phyloP scores from a whole-genome alignment of 2,888 invertebrate genomes.

The Trissonchulus sp. region DNA sequence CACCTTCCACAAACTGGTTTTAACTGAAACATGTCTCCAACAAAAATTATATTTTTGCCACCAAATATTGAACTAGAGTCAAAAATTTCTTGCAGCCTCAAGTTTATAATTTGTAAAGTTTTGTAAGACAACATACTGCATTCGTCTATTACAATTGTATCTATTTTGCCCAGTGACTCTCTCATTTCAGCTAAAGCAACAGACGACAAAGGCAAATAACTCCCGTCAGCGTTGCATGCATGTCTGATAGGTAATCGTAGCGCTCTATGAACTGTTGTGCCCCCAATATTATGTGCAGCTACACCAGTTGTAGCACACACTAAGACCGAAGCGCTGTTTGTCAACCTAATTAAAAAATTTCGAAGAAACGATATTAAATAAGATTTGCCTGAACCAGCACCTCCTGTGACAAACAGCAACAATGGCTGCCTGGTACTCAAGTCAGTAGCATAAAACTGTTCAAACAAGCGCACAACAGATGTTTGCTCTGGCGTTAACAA shows the following conservation, averaged over 20 bases:
- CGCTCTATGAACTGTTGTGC: background rate
- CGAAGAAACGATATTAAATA: background rate
- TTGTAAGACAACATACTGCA: constrained; percentile 16
- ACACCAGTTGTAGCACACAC: constrained; percentile 9
- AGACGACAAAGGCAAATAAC: background rate
- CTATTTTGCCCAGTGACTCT: background rate
- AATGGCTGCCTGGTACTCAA: no score
- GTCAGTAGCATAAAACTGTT: no score
- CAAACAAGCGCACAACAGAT: no score
- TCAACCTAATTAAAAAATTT: background rate
- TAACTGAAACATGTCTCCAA: constrained; percentile 16
- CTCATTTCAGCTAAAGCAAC: background rate
- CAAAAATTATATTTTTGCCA: background rate
- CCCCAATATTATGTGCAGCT: background rate
- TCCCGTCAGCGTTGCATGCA: background rate
- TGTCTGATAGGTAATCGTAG: constrained; percentile 3
- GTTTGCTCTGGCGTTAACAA: no score
- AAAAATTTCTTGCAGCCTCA: constrained; percentile 18
- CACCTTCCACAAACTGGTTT: constrained; percentile 9
- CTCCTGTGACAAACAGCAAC: constrained; percentile 12
- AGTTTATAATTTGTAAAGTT: background rate
- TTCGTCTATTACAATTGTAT: constrained; percentile 17
- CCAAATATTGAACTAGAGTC: background rate
- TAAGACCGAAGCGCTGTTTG: background rate
- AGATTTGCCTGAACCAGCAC: constrained; percentile 3